A percentile compares a stretch with the other conserved stretches of the same genome.
phyloP scores from a whole-genome alignment of 2,888 invertebrate species.

The Pycnomerus fuliginosus region DNA sequence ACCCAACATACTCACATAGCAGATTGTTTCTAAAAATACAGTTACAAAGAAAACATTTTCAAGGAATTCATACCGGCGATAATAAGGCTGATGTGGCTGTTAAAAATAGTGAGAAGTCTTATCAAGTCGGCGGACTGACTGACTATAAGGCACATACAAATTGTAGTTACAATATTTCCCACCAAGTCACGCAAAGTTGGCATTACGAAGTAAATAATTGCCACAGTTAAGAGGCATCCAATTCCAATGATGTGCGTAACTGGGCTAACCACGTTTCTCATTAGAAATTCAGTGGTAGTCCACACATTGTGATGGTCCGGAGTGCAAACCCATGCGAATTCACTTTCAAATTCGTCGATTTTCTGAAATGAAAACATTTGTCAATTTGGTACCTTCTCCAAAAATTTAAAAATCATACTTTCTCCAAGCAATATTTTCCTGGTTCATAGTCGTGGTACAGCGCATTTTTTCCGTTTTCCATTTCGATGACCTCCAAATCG shows the following conservation, averaged over 20 bases:
- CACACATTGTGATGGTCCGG: conserved; percentile 71
- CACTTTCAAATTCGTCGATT: conserved; percentile 58
- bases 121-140: conserved; percentile 78
- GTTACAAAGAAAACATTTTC: conserved; percentile 52
- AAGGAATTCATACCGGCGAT: conserved; percentile 63
- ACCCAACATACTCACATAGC: conserved; percentile 73
- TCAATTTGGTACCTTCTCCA: too few relatives aligned
- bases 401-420: too few relatives aligned
- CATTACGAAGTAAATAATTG: conserved; percentile 79
- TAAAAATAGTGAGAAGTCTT: conserved; percentile 76
- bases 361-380: conserved; percentile 51
- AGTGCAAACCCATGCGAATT: conserved; percentile 73
- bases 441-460: conserved; percentile 70
- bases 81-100: conserved; percentile 77
- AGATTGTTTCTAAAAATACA: conserved; percentile 60
- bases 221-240: conserved; percentile 67
- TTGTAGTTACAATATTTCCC: conserved; percentile 82
- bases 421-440: conserved; percentile 80
- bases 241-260: conserved; percentile 74
- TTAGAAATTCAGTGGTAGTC: conserved; percentile 71
- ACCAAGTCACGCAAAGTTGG: conserved; percentile 80
- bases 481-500: conserved; percentile 49
- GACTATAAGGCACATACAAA: conserved; percentile 74
- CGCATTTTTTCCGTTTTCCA: conserved; percentile 53
- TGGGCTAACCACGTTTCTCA: conserved; percentile 75